phyloP scores from a whole-genome alignment of 2,797 vertebrate genomes.

The Smutsia gigantea region DNA sequence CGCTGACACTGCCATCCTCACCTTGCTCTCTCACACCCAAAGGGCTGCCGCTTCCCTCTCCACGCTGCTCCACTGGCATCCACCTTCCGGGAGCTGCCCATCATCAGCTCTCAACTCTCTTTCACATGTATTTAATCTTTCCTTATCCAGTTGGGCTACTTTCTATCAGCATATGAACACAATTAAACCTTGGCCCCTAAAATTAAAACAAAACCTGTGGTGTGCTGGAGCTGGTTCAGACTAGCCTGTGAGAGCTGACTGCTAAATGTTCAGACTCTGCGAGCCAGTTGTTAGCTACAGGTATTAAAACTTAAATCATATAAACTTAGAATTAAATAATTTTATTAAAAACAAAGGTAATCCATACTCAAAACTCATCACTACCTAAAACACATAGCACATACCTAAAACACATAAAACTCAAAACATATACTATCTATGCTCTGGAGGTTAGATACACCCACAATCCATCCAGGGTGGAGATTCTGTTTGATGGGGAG shows the following conservation, averaged over 20 bases:
- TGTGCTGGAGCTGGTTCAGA: background rate
- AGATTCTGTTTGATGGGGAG: fast-evolving
- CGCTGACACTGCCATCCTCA: background rate
- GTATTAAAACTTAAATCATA: background rate
- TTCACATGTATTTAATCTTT: background rate
- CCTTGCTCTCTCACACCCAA: background rate
- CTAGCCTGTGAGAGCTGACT: background rate
- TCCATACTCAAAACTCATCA: background rate
- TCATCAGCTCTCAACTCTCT: no score
- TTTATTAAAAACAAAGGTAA: background rate
- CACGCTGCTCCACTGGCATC: background rate
- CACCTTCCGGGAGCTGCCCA: background rate
- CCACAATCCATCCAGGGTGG: background rate
- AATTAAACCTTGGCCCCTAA: background rate
- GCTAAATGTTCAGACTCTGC: background rate
- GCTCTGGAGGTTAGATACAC: background rate
- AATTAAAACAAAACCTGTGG: background rate
- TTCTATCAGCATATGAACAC: background rate
- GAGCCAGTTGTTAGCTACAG: background rate
- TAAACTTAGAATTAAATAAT: background rate
- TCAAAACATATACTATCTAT: background rate
- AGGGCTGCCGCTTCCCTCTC: background rate
- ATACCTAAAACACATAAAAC: no score
- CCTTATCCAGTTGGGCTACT: background rate
- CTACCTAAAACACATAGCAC: background rate